Percentiles rank a stretch among this genome's conserved stretches.
phyloP scores from a whole-genome alignment of 1,140 invertebrate species.

The Radopholus similis region DNA sequence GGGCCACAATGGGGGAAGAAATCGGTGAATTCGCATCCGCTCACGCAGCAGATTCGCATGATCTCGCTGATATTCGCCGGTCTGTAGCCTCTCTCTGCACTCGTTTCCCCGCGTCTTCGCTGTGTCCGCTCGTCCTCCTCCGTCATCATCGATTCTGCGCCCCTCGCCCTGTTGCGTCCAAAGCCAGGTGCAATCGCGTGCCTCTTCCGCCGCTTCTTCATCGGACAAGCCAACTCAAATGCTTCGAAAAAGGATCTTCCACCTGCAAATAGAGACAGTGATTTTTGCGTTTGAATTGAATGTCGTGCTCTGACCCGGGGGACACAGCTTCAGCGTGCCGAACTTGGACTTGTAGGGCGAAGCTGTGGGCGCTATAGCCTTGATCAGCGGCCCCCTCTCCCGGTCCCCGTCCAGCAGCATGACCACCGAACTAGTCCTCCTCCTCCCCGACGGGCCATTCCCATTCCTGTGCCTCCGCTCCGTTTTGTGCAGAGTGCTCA shows the following conservation, averaged over 20 bases:
- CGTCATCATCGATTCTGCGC: neutral
- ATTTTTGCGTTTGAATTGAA: neutral
- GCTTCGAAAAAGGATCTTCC: conserved; percentile 40
- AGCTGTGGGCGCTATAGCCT: too few species aligned
- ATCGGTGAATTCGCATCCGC: conserved; percentile 38
- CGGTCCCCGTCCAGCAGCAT: neutral
- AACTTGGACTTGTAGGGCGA: conserved; percentile 24
- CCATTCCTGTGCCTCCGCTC: too few species aligned
- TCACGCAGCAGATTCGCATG: conserved; percentile 37
- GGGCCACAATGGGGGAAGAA: conserved; percentile 42
- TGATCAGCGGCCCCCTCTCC: too few species aligned
- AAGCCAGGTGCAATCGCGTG: conserved; percentile 15
- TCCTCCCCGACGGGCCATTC: neutral
- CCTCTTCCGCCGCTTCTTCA: conserved; percentile 18
- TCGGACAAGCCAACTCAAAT: conserved; percentile 39
- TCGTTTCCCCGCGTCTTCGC: neutral
- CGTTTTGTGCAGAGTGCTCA: conserved; percentile 2
- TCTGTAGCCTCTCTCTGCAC: conserved; percentile 15
- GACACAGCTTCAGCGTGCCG: conserved; percentile 33
- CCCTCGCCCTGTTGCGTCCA: neutral
- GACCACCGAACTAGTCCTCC: neutral
- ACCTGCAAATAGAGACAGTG: conserved; percentile 10
- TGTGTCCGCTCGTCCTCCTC: neutral
- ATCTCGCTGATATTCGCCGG: conserved; percentile 34
- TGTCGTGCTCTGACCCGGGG: conserved; percentile 25